These are phyloP conservation scores for Bubo bubo DNA, from an alignment of 2,113 vertebrate genomes.

Conservation along the genomic window DNA sequence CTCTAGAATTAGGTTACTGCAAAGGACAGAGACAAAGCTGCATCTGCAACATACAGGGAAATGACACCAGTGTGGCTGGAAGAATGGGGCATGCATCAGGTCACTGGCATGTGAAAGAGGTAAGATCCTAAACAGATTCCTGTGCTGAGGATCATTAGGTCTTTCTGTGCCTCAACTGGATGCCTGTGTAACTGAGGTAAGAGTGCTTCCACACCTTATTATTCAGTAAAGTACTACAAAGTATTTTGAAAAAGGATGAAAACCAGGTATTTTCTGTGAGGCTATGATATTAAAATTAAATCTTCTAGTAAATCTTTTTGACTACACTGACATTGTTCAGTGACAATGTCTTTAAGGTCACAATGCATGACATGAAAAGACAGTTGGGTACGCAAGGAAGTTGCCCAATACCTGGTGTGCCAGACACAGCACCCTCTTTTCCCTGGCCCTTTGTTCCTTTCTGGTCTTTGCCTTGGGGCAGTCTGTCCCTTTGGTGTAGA, in stretches of 20 bases:
- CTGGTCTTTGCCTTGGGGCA: background rate
- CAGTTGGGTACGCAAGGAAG: background rate
- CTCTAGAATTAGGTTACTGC: background rate
- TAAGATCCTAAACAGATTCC: background rate
- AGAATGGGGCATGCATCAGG: background rate
- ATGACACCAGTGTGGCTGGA: background rate
- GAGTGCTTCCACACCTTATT: background rate
- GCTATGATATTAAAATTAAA: background rate
- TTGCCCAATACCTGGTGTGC: background rate
- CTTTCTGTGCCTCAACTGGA: background rate
- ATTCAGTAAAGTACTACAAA: background rate
- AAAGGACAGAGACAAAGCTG: background rate
- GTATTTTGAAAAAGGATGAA: background rate
- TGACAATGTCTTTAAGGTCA: background rate
- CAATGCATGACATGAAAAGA: background rate
- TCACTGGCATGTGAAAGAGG: background rate
- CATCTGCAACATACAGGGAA: background rate
- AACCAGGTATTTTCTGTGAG: background rate
- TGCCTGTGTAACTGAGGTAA: background rate
- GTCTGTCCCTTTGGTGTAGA: background rate
- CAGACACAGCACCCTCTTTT: background rate
- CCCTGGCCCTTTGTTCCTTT: background rate
- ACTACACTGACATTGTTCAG: background rate
- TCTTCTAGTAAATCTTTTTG: background rate
- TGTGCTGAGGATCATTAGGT: background rate